Evolutionary conservation across 2,888 invertebrate genomes (phyloP).

Genomic region (Rotaria sp.): DNA sequence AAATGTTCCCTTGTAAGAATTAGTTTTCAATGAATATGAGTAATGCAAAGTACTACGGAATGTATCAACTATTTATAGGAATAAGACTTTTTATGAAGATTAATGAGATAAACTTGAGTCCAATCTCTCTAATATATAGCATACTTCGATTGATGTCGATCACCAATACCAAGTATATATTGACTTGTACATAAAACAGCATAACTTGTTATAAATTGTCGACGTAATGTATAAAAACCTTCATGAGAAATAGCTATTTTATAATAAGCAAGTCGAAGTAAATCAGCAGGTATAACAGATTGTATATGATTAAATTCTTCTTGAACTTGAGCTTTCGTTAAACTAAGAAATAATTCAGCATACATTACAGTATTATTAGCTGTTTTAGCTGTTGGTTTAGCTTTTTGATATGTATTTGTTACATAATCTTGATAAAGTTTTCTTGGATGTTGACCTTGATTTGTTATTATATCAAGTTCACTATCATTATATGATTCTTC

Average conservation of each 20-base stretch:
- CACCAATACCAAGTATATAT: constrained; percentile 69
- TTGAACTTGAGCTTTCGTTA: constrained; percentile 47
- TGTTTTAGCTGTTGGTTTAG: neutral
- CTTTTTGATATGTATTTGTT: constrained; percentile 15
- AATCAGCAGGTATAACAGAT: constrained; percentile 31
- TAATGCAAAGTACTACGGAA: too few species aligned
- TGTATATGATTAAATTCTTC: constrained; percentile 50
- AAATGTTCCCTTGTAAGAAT: too few species aligned
- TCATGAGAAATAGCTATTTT: constrained; percentile 59
- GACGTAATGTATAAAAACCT: constrained; percentile 62
- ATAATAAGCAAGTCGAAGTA: constrained; percentile 58
- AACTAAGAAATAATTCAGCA: constrained; percentile 45
- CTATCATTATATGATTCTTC: constrained; percentile 36
- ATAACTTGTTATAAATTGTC: constrained; percentile 61
- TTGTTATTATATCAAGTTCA: neutral
- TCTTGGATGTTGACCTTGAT: neutral
- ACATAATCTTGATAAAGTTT: constrained; percentile 21
- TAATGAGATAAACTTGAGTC: too few species aligned
- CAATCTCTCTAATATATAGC: constrained; percentile 47
- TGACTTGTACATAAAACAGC: constrained; percentile 64
- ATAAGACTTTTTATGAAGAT: too few species aligned
- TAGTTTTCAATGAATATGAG: too few species aligned
- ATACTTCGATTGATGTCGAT: constrained; percentile 68
- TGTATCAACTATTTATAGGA: too few species aligned
- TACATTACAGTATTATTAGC: constrained; percentile 42